phyloP scores from a whole-genome alignment of 2,113 vertebrate genomes.

The Ailuropoda melanoleuca region DNA sequence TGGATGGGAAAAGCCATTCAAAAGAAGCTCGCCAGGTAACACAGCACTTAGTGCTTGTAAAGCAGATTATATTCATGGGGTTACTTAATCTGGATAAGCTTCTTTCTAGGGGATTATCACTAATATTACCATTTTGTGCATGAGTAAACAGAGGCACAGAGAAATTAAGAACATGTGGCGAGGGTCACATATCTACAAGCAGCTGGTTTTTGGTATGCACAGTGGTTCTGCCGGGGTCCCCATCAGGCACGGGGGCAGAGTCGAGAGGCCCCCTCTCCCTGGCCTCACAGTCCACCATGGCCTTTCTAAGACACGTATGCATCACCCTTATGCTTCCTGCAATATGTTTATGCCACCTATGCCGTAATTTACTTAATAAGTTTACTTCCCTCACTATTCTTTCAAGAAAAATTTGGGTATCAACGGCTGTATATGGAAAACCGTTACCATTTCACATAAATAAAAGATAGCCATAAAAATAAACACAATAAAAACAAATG shows the following conservation, averaged over 20 bases:
- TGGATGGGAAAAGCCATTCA: rapidly evolving
- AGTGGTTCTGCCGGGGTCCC: not conserved
- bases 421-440: not conserved
- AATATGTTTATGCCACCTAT: not conserved
- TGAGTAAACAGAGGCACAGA: not conserved
- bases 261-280: not conserved
- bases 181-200: not conserved
- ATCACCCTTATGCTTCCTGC: not conserved
- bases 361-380: too few relatives aligned
- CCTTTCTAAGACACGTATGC: rapidly evolving
- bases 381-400: not conserved
- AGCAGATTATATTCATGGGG: too few relatives aligned
- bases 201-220: too few relatives aligned
- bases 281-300: rapidly evolving
- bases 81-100: not conserved
- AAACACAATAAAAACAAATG: not conserved
- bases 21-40: not conserved
- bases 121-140: not conserved
- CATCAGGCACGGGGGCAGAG: rapidly evolving
- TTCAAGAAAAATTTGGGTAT: not conserved
- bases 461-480: not conserved
- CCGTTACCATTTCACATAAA: not conserved
- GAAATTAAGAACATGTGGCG: not conserved
- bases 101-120: too few relatives aligned
- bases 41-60: rapidly evolving